phyloP scores from a whole-genome alignment of 2,797 vertebrate genomes.

The Gadopsis marmoratus region DNA sequence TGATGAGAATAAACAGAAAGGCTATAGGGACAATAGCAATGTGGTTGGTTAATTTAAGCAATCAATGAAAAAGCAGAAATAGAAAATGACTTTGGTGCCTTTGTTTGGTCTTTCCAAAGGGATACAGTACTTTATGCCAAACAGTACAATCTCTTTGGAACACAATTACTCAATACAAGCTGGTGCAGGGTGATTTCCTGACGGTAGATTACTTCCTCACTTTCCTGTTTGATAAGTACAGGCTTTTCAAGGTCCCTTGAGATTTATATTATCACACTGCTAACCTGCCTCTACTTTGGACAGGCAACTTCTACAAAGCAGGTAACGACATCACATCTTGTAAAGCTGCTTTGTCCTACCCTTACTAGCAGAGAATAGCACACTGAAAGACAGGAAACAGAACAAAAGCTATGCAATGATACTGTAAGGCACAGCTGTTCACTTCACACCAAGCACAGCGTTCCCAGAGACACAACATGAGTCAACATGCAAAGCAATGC shows the following conservation, averaged over 20 bases:
- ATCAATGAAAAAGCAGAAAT: constrained; percentile 69
- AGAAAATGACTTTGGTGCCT: constrained; percentile 70
- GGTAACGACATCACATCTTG: constrained; percentile 57
- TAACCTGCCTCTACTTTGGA: constrained; percentile 25
- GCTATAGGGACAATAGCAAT: constrained; percentile 53
- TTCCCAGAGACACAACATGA: constrained; percentile 70
- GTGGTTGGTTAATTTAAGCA: constrained; percentile 69
- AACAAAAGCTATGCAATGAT: constrained; percentile 43
- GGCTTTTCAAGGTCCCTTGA: constrained; percentile 38
- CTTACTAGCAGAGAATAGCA: constrained; percentile 15
- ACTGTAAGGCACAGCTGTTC: constrained; percentile 69
- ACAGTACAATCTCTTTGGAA: constrained; percentile 45
- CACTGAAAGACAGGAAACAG: constrained; percentile 45
- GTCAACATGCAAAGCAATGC: constrained; percentile 80
- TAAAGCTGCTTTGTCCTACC: constrained; percentile 49
- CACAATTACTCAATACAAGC: constrained; percentile 38
- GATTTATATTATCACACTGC: constrained; percentile 56
- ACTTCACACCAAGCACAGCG: constrained; percentile 61
- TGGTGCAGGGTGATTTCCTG: constrained; percentile 48
- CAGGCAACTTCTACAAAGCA: constrained; percentile 40
- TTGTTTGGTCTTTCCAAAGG: constrained; percentile 62
- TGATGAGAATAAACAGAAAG: constrained; percentile 64
- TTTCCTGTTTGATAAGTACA: constrained; percentile 44
- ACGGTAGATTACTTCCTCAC: constrained; percentile 61
- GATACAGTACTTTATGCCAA: constrained; percentile 38